Evolutionary conservation across 2,797 vertebrate genomes (phyloP).

Genomic region (Catharus ustulatus): DNA sequence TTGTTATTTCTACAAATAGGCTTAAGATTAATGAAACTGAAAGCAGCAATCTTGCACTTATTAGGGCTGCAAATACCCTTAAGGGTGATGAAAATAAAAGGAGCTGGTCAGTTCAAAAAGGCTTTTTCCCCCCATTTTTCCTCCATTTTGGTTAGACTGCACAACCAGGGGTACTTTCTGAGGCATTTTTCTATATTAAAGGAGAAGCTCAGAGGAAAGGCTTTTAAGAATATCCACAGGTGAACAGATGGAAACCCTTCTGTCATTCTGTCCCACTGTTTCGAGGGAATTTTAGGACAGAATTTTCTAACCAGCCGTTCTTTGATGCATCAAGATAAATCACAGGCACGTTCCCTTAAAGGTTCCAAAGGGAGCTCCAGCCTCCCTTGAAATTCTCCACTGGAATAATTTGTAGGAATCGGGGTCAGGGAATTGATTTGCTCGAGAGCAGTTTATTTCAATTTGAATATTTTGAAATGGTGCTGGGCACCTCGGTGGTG

Average conservation of each 20-base stretch:
- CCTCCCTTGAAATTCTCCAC: not conserved
- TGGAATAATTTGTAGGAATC: not conserved
- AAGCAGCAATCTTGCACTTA: not conserved
- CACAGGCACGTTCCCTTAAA: not conserved
- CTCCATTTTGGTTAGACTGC: not conserved
- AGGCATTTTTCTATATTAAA: not conserved
- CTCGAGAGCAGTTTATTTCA: slow-evolving; percentile 39
- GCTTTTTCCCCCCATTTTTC: not conserved
- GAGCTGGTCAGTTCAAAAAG: not conserved
- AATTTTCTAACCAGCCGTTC: not conserved
- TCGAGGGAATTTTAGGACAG: not conserved
- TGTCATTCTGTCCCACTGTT: not conserved
- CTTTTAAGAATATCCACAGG: slow-evolving; percentile 28
- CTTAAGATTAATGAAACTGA: not conserved
- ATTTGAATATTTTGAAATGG: slow-evolving; percentile 42
- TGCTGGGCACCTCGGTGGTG: not conserved
- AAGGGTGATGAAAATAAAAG: not conserved
- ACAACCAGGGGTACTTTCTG: not conserved
- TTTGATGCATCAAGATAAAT: not conserved
- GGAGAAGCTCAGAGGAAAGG: not conserved
- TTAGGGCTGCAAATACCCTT: not conserved
- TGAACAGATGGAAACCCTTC: not conserved
- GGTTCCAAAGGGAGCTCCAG: not conserved
- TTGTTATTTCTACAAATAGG: not conserved
- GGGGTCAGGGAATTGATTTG: slow-evolving; percentile 14